Evolutionary conservation across 2,888 invertebrate genomes (phyloP).

Genomic region (Linyphia triangularis): DNA sequence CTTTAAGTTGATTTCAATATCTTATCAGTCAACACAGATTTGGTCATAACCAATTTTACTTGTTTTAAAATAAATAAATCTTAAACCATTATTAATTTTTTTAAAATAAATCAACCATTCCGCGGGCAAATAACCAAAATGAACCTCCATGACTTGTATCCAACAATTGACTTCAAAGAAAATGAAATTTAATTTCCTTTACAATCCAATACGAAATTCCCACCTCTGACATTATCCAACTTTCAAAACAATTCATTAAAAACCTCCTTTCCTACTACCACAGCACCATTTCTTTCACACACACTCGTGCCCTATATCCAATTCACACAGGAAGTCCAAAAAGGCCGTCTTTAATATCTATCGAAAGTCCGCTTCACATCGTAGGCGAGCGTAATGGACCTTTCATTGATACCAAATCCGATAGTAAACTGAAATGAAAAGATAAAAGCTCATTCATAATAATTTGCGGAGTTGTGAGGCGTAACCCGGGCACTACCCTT

Average conservation of each 20-base stretch:
- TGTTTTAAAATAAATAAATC: too few species aligned
- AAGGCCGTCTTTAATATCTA: neutral
- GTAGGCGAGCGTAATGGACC: constrained; percentile 12
- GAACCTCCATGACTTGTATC: too few species aligned
- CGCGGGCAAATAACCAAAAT: too few species aligned
- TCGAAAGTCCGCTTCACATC: constrained; percentile 7
- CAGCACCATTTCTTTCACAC: neutral
- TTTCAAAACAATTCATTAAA: neutral
- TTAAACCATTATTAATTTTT: too few species aligned
- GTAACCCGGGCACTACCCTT: constrained; percentile 33
- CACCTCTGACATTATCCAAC: neutral
- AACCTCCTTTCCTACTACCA: neutral
- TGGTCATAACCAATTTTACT: too few species aligned
- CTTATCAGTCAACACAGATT: too few species aligned
- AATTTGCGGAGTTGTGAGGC: constrained; percentile 9
- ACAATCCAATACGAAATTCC: too few species aligned
- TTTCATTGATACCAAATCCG: neutral
- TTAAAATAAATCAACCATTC: too few species aligned
- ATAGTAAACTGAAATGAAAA: neutral
- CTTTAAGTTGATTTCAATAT: too few species aligned
- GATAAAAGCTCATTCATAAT: constrained; percentile 10
- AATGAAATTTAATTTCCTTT: too few species aligned
- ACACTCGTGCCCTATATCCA: neutral
- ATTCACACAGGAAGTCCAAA: neutral
- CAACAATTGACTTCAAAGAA: too few species aligned